Percentiles rank a stretch among this genome's conserved stretches.
These are phyloP conservation scores for Cettia cetti DNA, from an alignment of 2,113 vertebrate species.

Conservation along the genomic window DNA sequence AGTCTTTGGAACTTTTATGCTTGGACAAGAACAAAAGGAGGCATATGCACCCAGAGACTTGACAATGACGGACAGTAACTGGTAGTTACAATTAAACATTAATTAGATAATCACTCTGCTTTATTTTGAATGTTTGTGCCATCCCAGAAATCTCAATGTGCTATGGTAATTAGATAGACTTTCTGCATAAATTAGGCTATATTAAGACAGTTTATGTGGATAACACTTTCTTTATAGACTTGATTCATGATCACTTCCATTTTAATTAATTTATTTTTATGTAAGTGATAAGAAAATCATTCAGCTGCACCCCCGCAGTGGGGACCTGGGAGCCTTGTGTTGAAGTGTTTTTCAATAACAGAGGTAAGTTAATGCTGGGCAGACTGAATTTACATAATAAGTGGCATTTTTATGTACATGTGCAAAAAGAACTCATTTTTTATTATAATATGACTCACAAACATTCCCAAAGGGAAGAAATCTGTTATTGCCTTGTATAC, in stretches of 20 bases:
- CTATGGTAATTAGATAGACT: slow-evolving; percentile 8
- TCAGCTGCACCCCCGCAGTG: background rate
- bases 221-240: background rate
- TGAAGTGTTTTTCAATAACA: background rate
- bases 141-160: slow-evolving; percentile 4
- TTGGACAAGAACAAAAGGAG: background rate
- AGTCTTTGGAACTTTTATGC: background rate
- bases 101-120: background rate
- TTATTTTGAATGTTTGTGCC: slow-evolving; percentile 10
- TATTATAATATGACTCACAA: background rate
- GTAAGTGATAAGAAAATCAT: background rate
- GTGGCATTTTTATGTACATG: background rate
- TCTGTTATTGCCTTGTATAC: background rate
- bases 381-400: slow-evolving; percentile 39
- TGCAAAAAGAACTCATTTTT: background rate
- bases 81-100: background rate
- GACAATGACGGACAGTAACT: background rate
- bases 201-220: background rate
- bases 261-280: slow-evolving; percentile 32
- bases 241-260: background rate
- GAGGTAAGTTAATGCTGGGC: background rate
- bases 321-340: background rate
- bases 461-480: slow-evolving; percentile 7
- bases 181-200: background rate
- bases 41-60: background rate